Evolutionary conservation across 2,888 invertebrate species (phyloP), one percentile per base, ranked within the genome.

Genomic region (Frankliniella intonsa): DNA sequence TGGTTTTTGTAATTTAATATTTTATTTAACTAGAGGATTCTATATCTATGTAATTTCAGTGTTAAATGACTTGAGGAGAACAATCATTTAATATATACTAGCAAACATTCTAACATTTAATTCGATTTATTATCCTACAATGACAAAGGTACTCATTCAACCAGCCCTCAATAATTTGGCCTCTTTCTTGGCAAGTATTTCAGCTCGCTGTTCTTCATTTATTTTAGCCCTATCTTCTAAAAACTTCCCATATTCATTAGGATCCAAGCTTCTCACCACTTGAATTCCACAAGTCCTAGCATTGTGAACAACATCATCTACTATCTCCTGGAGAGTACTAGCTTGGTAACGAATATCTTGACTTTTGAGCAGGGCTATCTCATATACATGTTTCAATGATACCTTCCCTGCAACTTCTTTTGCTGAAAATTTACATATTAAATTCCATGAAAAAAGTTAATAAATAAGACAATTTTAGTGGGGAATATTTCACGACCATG

Each of bases 331-430:
- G 83, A 95, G 85, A 14, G 90, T 87, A 84, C 89, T 88, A 86
- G 92, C 90, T 85, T 92, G 91, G 49, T 93, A 87, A 0, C 93
- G 89, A 7, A 95, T 94, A 88, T 99, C 98, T 87, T 94, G 90
- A n/a, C 92, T 90, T 89, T 99, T 99, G n/a, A 99, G 94, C 88
- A 93, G 91, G 0, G 99, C 99, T 87, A 99, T 99, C 91, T 99
- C 99, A 88, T 98, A 99, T 19, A 99, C 88, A 88, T 99, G 99
- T 88, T 97, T 99, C 0, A 96, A 86, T 0, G 97, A 96, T 82
- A 99, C 92, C 90, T 94, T 97, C 0, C 99, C 99, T 85, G 94
- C 92, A 50, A 92, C 89, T 88, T 98, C 97, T 81, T 88, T 90
- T 0, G 92, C 96, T 94, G 86, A 76, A 88, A 86, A 83, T 55